Evolutionary conservation across 2,797 vertebrate species (phyloP).

Genomic region (Anguilla marmorata): DNA sequence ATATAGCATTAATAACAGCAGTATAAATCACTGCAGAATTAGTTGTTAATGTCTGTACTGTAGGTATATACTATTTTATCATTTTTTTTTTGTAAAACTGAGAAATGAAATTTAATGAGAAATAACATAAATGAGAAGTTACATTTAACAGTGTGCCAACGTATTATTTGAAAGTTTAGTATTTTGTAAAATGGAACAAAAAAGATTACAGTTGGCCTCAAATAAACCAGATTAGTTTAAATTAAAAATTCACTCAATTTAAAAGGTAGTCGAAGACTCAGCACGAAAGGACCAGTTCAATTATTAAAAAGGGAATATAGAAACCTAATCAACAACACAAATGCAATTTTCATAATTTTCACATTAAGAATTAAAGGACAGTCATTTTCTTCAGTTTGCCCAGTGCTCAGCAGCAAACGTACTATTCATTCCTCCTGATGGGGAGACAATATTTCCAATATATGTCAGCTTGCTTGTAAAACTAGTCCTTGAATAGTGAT

Average conservation of each 20-base stretch:
- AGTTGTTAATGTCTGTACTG: not conserved
- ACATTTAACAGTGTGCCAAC: not conserved
- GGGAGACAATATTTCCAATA: conserved; percentile 44
- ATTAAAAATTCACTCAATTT: not conserved
- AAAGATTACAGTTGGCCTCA: not conserved
- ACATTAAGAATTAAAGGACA: conserved; percentile 47
- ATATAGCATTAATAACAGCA: not conserved
- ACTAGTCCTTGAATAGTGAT: conserved; percentile 23
- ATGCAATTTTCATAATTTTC: conserved; percentile 38
- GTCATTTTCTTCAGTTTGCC: conserved; percentile 52
- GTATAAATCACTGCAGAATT: not conserved
- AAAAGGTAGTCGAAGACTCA: not conserved
- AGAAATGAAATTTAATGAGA: not conserved
- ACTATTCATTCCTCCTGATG: conserved; percentile 6
- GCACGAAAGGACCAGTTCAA: not conserved
- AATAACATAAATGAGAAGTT: not conserved
- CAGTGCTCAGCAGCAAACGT: conserved; percentile 31
- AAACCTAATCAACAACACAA: conserved; percentile 37
- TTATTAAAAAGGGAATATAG: conserved; percentile 21
- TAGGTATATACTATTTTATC: too few species aligned
- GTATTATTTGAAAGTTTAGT: conserved; percentile 14
- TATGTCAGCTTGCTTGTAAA: conserved; percentile 21
- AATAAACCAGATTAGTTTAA: conserved; percentile 17
- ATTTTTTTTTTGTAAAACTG: too few species aligned
- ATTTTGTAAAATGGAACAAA: conserved; percentile 18